Base-by-base conservation (phyloP, 2,113 vertebrate species). In the Prolemur simus region DNA sequence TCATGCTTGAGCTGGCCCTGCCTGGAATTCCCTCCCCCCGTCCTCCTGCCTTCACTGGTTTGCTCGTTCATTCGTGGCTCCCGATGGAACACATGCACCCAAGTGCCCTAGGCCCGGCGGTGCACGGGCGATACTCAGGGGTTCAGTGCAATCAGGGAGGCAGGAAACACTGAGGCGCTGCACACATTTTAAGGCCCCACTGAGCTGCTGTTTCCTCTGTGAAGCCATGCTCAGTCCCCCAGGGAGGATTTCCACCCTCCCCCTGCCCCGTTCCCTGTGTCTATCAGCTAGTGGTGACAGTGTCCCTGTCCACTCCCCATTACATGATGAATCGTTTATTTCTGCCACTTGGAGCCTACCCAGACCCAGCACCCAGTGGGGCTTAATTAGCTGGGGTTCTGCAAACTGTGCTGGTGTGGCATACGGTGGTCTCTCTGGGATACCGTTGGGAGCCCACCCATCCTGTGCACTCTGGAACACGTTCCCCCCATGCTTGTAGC, bases 241-340 rank as follows among this genome's bases (percentile, higher is more conserved):
- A 0, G 1, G n/a, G 0, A 37, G 74, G 54, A 2, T 10, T 29
- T 15, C 54, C 14, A 4, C 15, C 21, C 18, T 32, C 5, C 34
- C 8, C 69, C 15, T 23, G 42, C 27, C 25, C 13, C 3, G 5
- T 13, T 1, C 34, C 74, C 60, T n/a, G 15, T 12, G 8, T 14
- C 83, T 15, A 11, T 63, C 34, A 25, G 34, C 27, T 8, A 14
- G 17, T 32, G 47, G 21, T 0, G 2, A 27, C 18, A 8, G 27
- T 1, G 1, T 25, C n/a, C 1, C 0, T 42, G 27, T 6, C 49
- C 3, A 0, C 13, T 2, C 52, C 39, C 6, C 21, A 0, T 0
- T 15, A 1, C 4, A 0, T 0, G 8, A 3, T 0, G 1, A 5
- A 0, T 10, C 5, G 0, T 54, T 42, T 3, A 6, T 68, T n/a